Base-by-base conservation (phyloP, 2,797 vertebrate genomes). In the Acropternis orthonyx region DNA sequence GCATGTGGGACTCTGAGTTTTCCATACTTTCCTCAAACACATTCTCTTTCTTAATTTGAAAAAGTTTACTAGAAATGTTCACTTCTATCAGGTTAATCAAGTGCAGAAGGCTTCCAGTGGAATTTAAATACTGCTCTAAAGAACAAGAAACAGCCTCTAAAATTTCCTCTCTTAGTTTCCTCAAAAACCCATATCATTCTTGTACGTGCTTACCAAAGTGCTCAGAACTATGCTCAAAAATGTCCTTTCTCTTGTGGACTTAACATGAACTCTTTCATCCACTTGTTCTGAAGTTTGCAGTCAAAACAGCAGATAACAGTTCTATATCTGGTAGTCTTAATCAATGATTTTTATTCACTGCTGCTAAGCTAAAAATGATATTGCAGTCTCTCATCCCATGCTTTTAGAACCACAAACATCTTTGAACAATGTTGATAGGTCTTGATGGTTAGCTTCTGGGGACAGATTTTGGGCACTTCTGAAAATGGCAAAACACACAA, bases 1-100 rank as follows among this genome's bases (percentile, higher is more conserved):
- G 1, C 4, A 56, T 0, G 2, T 4, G 2, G 28, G 4, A n/a
- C 12, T 28, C 14, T 18, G 43, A 30, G 10, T 32, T 30, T 91
- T 49, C 14, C 27, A 20, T 43, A 20, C 7, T 54, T 81, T 49
- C 5, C 14, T 32, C 30, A 62, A 49, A 54, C 7, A 51, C 32
- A 6, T 63, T 89, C 3, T 54, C 12, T 36, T 58, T 28, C 18
- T 63, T 37, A 49, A 3, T 30, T 8, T 66, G 43, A 43, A 75
- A 66, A 65, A 15, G 1, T 41, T 85, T 54, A 51, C 6, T 32
- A 62, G 30, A 69, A 78, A 27, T 46, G 6, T 30, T 17, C 5
- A 30, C 2, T 34, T 81, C 24, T 59, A 51, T 3, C 28, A 81
- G 12, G 6, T 61, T 68, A 65, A 63, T 49, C 6, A 66, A 78